Conservation (phyloP, 2,888 invertebrate genomes). For the Agrochola lota region DNA sequence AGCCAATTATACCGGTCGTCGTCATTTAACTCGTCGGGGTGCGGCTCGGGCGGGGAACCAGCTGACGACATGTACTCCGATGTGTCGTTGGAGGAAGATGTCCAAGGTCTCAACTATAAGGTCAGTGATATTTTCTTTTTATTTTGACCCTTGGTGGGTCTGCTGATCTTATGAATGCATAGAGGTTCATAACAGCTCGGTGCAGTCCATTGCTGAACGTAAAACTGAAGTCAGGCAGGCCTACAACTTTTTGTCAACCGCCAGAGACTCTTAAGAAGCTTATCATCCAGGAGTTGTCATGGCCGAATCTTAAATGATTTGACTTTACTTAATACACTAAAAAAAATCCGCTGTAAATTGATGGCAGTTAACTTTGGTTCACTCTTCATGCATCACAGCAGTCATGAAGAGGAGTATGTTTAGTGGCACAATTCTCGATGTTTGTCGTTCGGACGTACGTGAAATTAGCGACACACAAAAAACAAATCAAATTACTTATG, state of each 20-base stretch:
- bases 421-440: no score
- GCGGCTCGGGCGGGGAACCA: constrained; percentile 97
- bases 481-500: neutral
- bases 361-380: neutral
- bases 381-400: neutral
- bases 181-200: neutral
- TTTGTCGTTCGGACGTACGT: neutral
- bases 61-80: constrained; percentile 99
- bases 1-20: constrained; percentile 98
- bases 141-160: neutral
- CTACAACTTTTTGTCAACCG: neutral
- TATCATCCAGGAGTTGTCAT: neutral
- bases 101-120: constrained; percentile 98
- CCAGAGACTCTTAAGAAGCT: neutral
- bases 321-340: neutral
- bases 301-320: neutral
- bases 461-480: neutral
- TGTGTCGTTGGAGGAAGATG: constrained; percentile 97
- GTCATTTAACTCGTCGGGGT: constrained; percentile 97
- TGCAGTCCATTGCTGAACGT: neutral
- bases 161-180: neutral
- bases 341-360: no score
- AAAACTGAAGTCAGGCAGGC: neutral
- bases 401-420: neutral
- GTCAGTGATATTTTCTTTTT: constrained; percentile 86